Conservation (phyloP, 2,797 vertebrate species). For the Eidolon dupreanum region DNA sequence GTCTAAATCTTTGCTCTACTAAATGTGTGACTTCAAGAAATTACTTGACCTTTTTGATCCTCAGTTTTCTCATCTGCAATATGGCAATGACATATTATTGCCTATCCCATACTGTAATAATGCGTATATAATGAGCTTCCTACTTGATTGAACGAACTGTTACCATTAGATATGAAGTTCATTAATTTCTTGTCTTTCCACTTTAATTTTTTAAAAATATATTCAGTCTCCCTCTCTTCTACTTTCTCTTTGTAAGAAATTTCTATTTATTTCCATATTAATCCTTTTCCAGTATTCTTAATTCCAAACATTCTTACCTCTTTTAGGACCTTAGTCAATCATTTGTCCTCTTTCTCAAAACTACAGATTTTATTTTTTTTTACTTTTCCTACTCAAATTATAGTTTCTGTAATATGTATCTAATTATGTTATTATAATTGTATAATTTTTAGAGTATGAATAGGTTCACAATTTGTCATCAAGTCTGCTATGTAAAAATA, state of each 20-base stretch:
- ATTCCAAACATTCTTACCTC: not conserved
- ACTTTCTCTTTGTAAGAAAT: not conserved
- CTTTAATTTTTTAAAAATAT: not conserved
- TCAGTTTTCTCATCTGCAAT: not conserved
- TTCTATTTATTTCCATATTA: not conserved
- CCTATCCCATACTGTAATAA: not conserved
- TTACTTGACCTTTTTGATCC: not conserved
- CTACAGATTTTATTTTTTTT: not conserved
- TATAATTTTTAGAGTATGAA: not conserved
- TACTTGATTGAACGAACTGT: not conserved
- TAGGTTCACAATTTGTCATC: not conserved
- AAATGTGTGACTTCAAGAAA: not conserved
- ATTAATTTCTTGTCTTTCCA: not conserved
- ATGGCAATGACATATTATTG: not conserved
- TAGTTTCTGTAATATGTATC: not conserved
- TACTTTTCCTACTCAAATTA: not conserved
- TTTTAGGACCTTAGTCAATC: not conserved
- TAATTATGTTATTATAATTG: not conserved
- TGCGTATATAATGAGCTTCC: not conserved
- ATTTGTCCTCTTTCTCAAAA: not conserved
- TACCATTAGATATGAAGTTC: not conserved
- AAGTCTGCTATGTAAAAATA: not conserved
- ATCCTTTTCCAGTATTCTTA: not conserved
- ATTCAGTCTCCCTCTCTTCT: not conserved
- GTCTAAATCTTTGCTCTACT: not conserved